Percentiles rank a stretch among this genome's conserved stretches.
Conservation (phyloP, 2,113 vertebrate species). For the Calyptommatus sinebrachiatus region DNA sequence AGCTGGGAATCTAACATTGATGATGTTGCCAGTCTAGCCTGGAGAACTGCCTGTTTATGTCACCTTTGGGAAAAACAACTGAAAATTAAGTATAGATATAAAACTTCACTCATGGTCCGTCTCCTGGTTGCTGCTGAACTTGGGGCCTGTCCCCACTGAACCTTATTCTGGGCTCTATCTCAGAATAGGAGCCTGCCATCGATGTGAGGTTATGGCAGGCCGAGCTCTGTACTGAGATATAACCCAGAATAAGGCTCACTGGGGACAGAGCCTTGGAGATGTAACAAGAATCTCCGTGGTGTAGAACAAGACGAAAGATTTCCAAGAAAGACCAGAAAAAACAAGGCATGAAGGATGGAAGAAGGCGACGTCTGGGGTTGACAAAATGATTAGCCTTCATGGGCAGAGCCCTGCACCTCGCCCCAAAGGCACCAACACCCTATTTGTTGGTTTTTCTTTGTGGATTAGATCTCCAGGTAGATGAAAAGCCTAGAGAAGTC, state of each 20-base stretch:
- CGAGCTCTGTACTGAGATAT: no score
- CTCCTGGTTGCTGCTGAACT: background rate
- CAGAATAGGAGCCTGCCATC: no score
- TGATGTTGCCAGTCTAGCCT: background rate
- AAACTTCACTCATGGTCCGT: background rate
- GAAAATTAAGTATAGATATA: background rate
- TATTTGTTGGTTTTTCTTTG: background rate
- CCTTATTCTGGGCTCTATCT: no score
- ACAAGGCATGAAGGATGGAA: no score
- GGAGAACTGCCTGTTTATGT: background rate
- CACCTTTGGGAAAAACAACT: background rate
- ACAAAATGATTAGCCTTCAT: background rate
- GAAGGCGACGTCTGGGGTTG: background rate
- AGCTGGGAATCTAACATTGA: background rate
- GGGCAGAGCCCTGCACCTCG: background rate
- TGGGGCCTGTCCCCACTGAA: no score
- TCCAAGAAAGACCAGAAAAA: background rate
- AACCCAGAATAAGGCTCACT: no score
- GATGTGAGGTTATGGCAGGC: no score
- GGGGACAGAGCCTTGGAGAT: no score
- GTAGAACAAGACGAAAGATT: background rate
- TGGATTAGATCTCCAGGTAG: no score
- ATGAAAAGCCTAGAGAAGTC: background rate
- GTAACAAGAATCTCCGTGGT: no score
- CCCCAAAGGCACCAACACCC: no score